phyloP scores from a whole-genome alignment of 2,797 vertebrate species.

The Gouania willdenowi region DNA sequence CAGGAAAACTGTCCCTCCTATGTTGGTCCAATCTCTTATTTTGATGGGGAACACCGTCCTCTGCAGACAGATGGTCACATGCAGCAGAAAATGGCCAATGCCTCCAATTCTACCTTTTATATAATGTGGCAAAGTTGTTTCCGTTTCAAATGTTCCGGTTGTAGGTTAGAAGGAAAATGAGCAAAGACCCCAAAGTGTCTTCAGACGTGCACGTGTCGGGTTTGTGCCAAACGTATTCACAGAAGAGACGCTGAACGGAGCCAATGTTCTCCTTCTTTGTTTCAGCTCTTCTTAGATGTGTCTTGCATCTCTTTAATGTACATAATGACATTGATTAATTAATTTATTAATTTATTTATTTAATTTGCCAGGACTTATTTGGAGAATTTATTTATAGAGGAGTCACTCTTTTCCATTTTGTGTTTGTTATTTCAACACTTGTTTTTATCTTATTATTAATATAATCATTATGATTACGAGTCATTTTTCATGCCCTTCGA shows the following conservation, averaged over 20 bases:
- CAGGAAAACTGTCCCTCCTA: too few relatives aligned
- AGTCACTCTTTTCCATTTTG: constrained; percentile 15
- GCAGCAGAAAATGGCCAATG: too few relatives aligned
- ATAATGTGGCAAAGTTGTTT: too few relatives aligned
- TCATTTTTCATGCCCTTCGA: constrained; percentile 18
- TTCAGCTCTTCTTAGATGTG: constrained; percentile 3
- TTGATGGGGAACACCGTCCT: too few relatives aligned
- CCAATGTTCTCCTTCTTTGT: too few relatives aligned
- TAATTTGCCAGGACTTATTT: constrained; percentile 48
- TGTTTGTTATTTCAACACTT: constrained; percentile 5
- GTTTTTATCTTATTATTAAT: neutral
- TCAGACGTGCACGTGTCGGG: constrained; percentile 26
- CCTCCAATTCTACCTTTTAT: too few relatives aligned
- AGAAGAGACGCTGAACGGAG: constrained; percentile 27
- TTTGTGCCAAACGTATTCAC: constrained; percentile 53
- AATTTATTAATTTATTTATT: constrained; percentile 62
- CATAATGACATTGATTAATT: constrained; percentile 68
- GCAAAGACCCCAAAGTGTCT: too few relatives aligned
- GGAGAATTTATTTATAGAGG: constrained; percentile 57
- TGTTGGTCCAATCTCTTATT: too few relatives aligned
- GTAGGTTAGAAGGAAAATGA: neutral
- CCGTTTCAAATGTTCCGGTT: too few relatives aligned
- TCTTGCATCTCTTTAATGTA: constrained; percentile 55
- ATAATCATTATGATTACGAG: neutral
- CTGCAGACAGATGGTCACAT: too few relatives aligned